These are phyloP conservation scores for Trinorchestia longiramus DNA, from an alignment of 1,140 invertebrate species.

Conservation along the genomic window DNA sequence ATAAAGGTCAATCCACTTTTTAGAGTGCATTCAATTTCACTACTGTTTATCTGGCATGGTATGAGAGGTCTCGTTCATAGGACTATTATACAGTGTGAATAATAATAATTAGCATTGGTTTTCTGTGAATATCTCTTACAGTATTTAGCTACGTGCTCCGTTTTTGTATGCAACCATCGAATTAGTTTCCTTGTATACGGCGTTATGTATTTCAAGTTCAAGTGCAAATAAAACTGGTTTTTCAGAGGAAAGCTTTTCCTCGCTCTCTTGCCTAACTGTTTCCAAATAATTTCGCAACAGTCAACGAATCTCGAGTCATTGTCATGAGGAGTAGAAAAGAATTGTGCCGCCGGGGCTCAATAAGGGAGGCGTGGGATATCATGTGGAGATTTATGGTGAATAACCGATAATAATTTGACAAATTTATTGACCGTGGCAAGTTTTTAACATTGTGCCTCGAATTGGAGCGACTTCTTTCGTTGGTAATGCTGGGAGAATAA, in stretches of 20 bases:
- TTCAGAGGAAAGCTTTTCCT: not conserved
- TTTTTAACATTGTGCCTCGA: slow-evolving; percentile 8
- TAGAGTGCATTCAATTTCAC: not conserved
- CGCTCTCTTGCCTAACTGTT: not conserved
- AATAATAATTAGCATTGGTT: too few relatives aligned
- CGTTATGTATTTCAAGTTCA: not conserved
- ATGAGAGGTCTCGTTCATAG: not conserved
- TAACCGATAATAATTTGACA: not conserved
- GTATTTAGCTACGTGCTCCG: too few relatives aligned
- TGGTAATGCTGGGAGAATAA: not conserved
- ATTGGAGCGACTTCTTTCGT: not conserved
- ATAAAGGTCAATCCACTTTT: not conserved
- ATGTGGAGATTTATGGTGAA: not conserved
- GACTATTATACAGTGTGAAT: not conserved
- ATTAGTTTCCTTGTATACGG: too few relatives aligned
- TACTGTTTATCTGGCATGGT: not conserved
- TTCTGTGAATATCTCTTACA: too few relatives aligned
- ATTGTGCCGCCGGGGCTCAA: not conserved
- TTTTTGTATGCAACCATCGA: too few relatives aligned
- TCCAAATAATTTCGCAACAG: not conserved
- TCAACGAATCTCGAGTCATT: not conserved
- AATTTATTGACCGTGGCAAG: not conserved
- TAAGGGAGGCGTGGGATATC: too few relatives aligned
- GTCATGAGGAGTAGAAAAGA: not conserved
- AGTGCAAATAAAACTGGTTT: not conserved